These are phyloP conservation scores for Vesta saturnalis DNA, from an alignment of 2,888 invertebrate species.

Conservation along the genomic window DNA sequence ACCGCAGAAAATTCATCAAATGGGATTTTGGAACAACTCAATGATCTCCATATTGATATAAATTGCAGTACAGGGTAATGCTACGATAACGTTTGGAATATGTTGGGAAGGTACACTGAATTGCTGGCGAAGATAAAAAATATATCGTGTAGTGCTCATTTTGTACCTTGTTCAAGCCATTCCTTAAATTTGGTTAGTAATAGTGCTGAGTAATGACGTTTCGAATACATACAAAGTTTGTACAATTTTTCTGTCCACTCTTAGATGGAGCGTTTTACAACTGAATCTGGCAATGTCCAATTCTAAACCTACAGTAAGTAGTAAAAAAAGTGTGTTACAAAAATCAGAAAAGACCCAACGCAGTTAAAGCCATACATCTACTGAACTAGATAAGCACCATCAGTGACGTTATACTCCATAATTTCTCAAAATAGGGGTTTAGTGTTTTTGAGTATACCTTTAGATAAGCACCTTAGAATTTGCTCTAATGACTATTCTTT, in stretches of 20 bases:
- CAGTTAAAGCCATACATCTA: too few relatives aligned
- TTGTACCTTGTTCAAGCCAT: neutral
- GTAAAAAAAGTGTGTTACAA: neutral
- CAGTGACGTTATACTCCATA: too few relatives aligned
- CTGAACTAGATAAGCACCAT: too few relatives aligned
- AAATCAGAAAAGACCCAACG: too few relatives aligned
- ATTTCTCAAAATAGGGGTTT: too few relatives aligned
- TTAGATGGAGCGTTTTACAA: neutral
- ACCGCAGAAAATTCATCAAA: neutral
- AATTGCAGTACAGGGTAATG: neutral
- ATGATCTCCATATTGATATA: neutral
- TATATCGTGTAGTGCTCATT: neutral
- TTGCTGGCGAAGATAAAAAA: neutral
- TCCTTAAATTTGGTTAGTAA: neutral
- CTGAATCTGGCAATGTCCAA: neutral
- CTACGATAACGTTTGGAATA: neutral
- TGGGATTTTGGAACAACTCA: neutral
- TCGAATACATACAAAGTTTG: neutral
- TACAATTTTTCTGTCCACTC: neutral
- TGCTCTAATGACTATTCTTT: too few relatives aligned
- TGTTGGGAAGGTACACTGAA: neutral
- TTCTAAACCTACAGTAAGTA: neutral
- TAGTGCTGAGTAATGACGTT: neutral
- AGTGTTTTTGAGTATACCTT: too few relatives aligned
- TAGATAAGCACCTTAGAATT: too few relatives aligned